phyloP scores from a whole-genome alignment of 2,113 vertebrate species.

The Dolichotis patagonum region DNA sequence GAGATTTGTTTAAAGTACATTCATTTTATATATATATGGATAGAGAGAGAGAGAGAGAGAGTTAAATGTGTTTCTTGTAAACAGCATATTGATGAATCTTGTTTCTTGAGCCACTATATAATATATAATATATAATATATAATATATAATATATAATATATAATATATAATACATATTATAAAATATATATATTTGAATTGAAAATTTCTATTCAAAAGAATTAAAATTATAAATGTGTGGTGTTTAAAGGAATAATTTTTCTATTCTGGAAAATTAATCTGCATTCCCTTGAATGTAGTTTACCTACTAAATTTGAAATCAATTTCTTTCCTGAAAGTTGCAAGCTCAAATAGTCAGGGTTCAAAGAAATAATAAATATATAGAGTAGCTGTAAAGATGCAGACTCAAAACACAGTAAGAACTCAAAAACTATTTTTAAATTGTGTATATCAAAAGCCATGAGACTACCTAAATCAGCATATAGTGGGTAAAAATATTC shows the following conservation, averaged over 20 bases:
- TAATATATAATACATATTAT: background rate
- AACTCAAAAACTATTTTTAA: conserved; percentile 41
- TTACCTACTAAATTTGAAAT: background rate
- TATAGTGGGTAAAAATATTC: background rate
- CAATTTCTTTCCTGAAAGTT: conserved; percentile 18
- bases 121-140: no score
- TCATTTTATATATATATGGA: background rate
- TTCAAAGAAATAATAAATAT: conserved; percentile 37
- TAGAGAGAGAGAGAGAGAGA: no score
- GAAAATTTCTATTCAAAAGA: background rate
- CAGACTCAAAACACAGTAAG: background rate
- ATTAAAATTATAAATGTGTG: conserved; percentile 34
- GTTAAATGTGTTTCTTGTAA: no score
- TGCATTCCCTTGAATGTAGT: background rate
- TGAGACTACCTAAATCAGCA: background rate
- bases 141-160: no score
- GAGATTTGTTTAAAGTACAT: background rate
- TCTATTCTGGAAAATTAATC: conserved; percentile 15
- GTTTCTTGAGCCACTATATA: no score
- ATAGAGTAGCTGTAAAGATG: background rate
- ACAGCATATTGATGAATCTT: no score
- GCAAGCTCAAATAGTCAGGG: background rate
- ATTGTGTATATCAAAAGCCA: background rate
- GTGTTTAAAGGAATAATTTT: background rate
- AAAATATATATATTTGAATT: background rate